Base-by-base conservation (phyloP, 2,797 vertebrate species). In the Acipenser ruthenus region DNA sequence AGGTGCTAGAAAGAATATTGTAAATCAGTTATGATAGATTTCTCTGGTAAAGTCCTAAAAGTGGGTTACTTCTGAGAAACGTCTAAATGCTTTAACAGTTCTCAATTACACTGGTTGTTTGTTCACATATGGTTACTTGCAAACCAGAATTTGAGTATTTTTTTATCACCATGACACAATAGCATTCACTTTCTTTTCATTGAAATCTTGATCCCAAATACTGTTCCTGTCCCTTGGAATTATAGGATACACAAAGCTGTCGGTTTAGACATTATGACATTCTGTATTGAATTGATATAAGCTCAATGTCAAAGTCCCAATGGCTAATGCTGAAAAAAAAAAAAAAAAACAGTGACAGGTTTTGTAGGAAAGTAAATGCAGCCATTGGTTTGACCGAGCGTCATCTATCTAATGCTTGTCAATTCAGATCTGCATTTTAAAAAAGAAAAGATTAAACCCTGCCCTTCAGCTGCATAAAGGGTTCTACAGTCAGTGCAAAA, bases 401-500 rank as follows among this genome's bases (percentile, higher is more conserved):
- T 77, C 65, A 0, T 79, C 77, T 79, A 76, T 79, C 13, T 62
- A 75, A 81, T 69, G 78, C 74, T 73, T 81, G 77, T 81, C 76
- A 51, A 70, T 67, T 71, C 77, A 83, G 82, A 80, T 80, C 18
- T 76, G 71, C 69, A 75, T 70, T 74, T 82, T 80, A 83, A 84
- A 83, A 82, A 75, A 86, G 82, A 10, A 62, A 62, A 8, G 47
- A 62, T 62, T 62, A 62, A 75, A 79, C 84, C 75, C 82, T 73
- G 69, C 70, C 79, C 75, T 55, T 18, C 49, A 68, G 70, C 74
- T 80, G 78, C 83, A 83, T 87, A 85, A 85, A 80, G 80, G 77
- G 81, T 72, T 65, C 50, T 75, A 73, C 71, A 72, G 0, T 60
- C 73, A 74, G 72, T 75, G 79, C 72, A 81, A 81, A 62, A 82